These are phyloP conservation scores for Eptatretus burgeri DNA, from an alignment of 2,113 vertebrate species.

Conservation along the genomic window DNA sequence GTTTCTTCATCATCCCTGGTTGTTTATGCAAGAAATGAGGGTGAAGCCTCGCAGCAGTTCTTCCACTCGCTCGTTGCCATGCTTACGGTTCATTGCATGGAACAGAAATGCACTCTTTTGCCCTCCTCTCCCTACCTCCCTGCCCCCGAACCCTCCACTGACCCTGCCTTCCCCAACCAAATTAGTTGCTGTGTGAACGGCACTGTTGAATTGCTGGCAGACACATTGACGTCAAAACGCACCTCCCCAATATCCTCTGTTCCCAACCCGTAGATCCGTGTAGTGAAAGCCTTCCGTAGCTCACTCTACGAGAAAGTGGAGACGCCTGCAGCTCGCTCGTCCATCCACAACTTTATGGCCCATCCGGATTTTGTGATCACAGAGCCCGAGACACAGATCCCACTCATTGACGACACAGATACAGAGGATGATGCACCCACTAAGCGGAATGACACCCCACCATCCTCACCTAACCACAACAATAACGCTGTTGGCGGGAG, in stretches of 20 bases:
- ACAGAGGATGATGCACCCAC: slow-evolving; percentile 65
- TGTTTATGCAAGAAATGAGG: too few species aligned
- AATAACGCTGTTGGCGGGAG: slow-evolving; percentile 95
- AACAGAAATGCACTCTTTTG: too few species aligned
- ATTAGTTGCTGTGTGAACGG: too few species aligned
- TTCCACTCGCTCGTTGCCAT: too few species aligned
- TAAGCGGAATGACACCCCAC: slow-evolving; percentile 35
- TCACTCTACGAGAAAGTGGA: slow-evolving; percentile 89
- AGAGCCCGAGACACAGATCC: slow-evolving; percentile 96
- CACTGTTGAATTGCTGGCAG: too few species aligned
- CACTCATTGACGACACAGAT: slow-evolving; percentile 92
- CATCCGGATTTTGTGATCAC: slow-evolving; percentile 98
- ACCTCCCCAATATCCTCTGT: slow-evolving; percentile 5
- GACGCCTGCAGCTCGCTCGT: slow-evolving; percentile 78
- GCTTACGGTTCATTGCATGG: too few species aligned
- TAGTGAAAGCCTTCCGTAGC: slow-evolving; percentile 99
- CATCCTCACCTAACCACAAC: slow-evolving; percentile 83
- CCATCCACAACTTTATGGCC: slow-evolving; percentile 99
- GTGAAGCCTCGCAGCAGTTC: too few species aligned
- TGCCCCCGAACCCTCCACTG: too few species aligned
- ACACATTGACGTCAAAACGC: neutral
- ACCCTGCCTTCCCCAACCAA: too few species aligned
- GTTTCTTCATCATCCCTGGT: too few species aligned
- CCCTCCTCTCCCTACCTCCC: too few species aligned
- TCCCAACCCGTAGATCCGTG: slow-evolving; percentile 52